Conservation (phyloP, 2,888 invertebrate genomes). For the Limnephilus rhombicus region DNA sequence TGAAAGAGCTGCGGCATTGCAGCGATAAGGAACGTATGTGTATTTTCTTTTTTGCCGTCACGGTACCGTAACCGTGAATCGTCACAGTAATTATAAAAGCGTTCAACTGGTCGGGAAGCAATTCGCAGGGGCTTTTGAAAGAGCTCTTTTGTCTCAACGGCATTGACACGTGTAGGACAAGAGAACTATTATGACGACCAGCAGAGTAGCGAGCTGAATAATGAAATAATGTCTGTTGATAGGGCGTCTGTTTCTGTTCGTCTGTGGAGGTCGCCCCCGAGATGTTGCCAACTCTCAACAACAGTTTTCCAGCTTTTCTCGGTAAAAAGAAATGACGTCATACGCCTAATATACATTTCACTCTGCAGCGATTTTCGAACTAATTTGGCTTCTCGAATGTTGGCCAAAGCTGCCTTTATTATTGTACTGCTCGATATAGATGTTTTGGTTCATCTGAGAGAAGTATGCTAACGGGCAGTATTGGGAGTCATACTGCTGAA, state of each 20-base stretch:
- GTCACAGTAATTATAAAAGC: no score
- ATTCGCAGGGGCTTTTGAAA: not conserved
- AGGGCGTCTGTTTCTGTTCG: conserved; percentile 8
- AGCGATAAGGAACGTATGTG: no score
- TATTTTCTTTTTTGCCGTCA: no score
- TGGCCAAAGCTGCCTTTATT: not conserved
- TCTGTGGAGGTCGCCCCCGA: conserved; percentile 35
- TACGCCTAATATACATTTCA: not conserved
- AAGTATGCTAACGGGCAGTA: not conserved
- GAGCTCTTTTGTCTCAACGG: not conserved
- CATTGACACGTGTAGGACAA: conserved; percentile 3
- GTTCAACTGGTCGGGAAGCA: not conserved
- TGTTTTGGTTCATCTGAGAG: not conserved
- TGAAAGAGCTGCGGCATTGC: no score
- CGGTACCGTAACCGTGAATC: no score
- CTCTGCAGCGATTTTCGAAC: not conserved
- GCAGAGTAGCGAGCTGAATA: conserved; percentile 45
- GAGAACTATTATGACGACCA: conserved; percentile 33
- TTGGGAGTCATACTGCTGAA: not conserved
- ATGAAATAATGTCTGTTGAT: not conserved
- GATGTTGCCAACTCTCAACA: conserved; percentile 45
- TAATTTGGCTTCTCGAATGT: conserved; percentile 1
- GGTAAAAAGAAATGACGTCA: not conserved
- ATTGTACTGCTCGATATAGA: not conserved
- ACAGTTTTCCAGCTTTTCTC: not conserved